These are phyloP conservation scores for Stramonita haemastoma DNA, from an alignment of 2,888 invertebrate genomes.

Conservation along the genomic window DNA sequence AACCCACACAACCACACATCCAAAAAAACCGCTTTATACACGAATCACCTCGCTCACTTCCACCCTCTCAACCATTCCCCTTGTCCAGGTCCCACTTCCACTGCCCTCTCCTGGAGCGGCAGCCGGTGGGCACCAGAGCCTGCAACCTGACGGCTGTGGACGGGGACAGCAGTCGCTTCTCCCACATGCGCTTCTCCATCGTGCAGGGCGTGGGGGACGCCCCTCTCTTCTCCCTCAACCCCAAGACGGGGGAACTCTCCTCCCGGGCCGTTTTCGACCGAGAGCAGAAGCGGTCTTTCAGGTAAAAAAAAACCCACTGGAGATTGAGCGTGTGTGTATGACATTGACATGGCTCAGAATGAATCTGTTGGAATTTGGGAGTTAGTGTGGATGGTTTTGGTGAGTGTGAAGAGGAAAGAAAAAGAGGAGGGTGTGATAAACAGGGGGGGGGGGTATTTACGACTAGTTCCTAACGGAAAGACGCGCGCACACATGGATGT, in stretches of 20 bases:
- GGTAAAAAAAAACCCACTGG: too few relatives aligned
- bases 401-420: too few relatives aligned
- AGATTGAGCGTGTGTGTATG: too few relatives aligned
- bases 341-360: too few relatives aligned
- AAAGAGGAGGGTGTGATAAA: neutral
- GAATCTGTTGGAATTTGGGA: too few relatives aligned
- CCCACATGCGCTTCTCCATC: constrained; percentile 80
- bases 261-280: constrained; percentile 89
- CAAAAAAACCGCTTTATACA: too few relatives aligned
- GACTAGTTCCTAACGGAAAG: too few relatives aligned
- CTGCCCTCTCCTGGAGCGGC: constrained; percentile 91
- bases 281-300: constrained; percentile 82
- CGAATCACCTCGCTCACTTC: too few relatives aligned
- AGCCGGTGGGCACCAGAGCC: constrained; percentile 91
- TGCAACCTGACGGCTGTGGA: constrained; percentile 94
- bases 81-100: constrained; percentile 84
- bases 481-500: neutral
- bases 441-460: neutral
- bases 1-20: too few relatives aligned
- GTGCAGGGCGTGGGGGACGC: constrained; percentile 39
- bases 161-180: constrained; percentile 92
- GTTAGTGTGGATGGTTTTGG: too few relatives aligned
- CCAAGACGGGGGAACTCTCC: constrained; percentile 88
- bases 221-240: constrained; percentile 81
- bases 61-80: too few relatives aligned